phyloP scores from a whole-genome alignment of 2,113 vertebrate genomes.

The Cololabis saira region DNA sequence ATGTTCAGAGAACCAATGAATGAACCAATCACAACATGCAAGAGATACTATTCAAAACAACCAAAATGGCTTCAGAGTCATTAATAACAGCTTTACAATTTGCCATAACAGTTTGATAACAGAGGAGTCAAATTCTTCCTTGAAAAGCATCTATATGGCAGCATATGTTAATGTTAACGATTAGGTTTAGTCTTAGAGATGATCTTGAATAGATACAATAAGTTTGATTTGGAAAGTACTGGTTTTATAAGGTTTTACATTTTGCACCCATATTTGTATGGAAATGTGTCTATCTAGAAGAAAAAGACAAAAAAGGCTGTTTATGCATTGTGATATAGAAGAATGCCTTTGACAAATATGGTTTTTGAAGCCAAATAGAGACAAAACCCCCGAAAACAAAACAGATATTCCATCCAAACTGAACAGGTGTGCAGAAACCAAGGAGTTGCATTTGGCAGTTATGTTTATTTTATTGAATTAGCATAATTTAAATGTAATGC shows the following conservation, averaged over 20 bases:
- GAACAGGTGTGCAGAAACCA: conserved; percentile 65
- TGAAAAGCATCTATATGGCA: no score
- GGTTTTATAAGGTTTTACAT: neutral
- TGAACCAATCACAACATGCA: no score
- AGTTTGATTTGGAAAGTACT: neutral
- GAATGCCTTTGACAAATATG: conserved; percentile 23
- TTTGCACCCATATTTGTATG: no score
- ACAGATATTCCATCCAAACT: conserved; percentile 48
- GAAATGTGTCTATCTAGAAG: neutral
- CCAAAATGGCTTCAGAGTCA: no score
- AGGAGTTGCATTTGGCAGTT: conserved; percentile 55
- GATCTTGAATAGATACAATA: no score
- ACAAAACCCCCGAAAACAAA: conserved; percentile 49
- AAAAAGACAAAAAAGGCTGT: neutral
- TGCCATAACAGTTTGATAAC: no score
- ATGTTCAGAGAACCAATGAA: no score
- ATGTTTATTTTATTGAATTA: conserved; percentile 53
- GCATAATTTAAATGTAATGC: conserved; percentile 64
- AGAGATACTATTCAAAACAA: no score
- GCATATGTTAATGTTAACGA: no score
- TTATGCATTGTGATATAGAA: conserved; percentile 19
- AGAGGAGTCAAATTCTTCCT: no score
- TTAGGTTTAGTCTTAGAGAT: no score
- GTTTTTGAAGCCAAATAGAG: conserved; percentile 31
- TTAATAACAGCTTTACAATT: no score